Base-by-base conservation (phyloP, 2,797 vertebrate genomes). In the Typhlichthys eigenmanni region DNA sequence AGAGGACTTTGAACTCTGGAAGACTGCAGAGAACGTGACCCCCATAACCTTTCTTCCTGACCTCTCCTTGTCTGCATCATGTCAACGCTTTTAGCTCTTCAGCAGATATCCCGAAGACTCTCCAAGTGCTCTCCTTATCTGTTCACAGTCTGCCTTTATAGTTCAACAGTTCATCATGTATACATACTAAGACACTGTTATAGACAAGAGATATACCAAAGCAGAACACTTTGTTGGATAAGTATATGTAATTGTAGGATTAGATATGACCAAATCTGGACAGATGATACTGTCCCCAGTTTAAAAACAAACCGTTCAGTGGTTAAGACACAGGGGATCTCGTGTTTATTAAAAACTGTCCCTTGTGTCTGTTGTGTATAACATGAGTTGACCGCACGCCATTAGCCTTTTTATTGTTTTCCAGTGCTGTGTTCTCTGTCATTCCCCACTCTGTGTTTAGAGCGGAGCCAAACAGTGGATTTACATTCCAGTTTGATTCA, bases 401-500 rank as follows among this genome's bases (percentile, higher is more conserved):
- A 73, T 60, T 38, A 53, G 68, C 53, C 58, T 53, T 68, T 62
- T 57, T 29, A 75, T 78, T 69, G 58, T 68, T 76, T n/a, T 66
- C 34, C 34, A 38, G 34, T 38, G 34, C 34, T 59, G 12, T 38
- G 14, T 50, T 69, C 53, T 66, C 63, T 68, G 58, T 60, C 58
- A 62, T 60, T 54, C 53, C 51, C 49, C 11, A 2, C 59, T 69
- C 67, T 68, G 62, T 81, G 78, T 82, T 80, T 83, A 68, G 66
- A 75, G 56, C 48, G 19, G 48, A 78, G 58, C 58, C n/a, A 34
- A 74, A 49, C 71, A 57, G 59, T 43, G 3, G 6, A 75, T 85
- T 86, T 82, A 82, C 76, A 85, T 83, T 87, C 75, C 73, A 69
- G 54, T 57, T 58, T 71, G 68, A 71, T 76, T 74, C 58, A 56